A percentile compares a stretch with the other conserved stretches of the same genome.
phyloP scores from a whole-genome alignment of 2,888 invertebrate species.

The Phyllotreta striolata region DNA sequence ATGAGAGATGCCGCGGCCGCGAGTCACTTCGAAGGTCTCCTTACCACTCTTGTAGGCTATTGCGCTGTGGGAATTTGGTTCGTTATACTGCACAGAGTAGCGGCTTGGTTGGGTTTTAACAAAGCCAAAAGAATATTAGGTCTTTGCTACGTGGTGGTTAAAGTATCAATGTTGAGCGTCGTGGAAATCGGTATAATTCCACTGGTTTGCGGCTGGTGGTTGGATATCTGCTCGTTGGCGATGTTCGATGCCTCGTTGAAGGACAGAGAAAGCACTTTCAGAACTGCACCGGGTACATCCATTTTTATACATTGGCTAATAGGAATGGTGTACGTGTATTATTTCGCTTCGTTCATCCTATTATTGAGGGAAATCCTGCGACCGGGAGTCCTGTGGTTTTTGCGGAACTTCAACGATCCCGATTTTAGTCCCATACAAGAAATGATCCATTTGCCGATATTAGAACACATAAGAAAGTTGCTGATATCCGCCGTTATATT shows the following conservation, averaged over 20 bases:
- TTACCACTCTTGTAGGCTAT: conserved; percentile 94
- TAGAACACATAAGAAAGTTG: conserved; percentile 88
- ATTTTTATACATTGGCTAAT: conserved; percentile 99
- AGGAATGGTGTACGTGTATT: conserved; percentile 99
- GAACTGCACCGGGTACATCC: conserved; percentile 92
- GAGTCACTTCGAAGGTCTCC: conserved; percentile 89
- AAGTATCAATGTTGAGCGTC: conserved; percentile 93
- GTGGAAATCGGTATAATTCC: conserved; percentile 98
- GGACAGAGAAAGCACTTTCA: conserved; percentile 87
- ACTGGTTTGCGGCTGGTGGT: conserved; percentile 98
- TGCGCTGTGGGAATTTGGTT: conserved; percentile 85
- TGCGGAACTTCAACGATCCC: conserved; percentile 97
- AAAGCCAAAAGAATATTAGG: conserved; percentile 87
- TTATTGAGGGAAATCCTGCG: conserved; percentile 91
- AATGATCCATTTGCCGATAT: conserved; percentile 97
- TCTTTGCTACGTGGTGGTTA: conserved; percentile 88
- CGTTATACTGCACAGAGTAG: conserved; percentile 84
- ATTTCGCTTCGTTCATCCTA: conserved; percentile 96
- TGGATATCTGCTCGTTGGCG: conserved; percentile 95
- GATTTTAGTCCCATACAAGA: conserved; percentile 99
- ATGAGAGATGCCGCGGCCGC: conserved; percentile 73
- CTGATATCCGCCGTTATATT: conserved; percentile 95
- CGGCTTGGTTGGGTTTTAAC: conserved; percentile 80
- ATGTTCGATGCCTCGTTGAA: conserved; percentile 90
- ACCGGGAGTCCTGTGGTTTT: conserved; percentile 98